Evolutionary conservation across 2,888 invertebrate species (phyloP).

Genomic region (Pseudolycoriella hygida): DNA sequence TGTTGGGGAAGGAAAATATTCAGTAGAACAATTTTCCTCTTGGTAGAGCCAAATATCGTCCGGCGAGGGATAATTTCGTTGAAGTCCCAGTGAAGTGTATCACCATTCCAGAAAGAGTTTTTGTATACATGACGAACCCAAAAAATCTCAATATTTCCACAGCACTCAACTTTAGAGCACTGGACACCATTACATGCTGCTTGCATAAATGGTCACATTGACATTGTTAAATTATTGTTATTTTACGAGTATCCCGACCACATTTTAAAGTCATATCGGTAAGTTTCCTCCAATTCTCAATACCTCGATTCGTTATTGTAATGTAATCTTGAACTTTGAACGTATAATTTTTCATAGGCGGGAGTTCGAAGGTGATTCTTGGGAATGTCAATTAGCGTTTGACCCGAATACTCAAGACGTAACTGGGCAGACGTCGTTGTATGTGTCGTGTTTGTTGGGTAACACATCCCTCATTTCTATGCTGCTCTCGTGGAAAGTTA

Average conservation of each 20-base stretch:
- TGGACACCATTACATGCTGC: slow-evolving; percentile 90
- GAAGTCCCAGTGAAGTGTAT: no score
- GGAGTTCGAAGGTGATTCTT: slow-evolving; percentile 46
- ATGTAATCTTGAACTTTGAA: no score
- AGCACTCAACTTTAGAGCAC: slow-evolving; percentile 76
- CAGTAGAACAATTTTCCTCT: no score
- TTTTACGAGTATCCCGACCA: slow-evolving; percentile 64
- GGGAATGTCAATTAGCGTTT: slow-evolving; percentile 77
- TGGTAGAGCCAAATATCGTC: no score
- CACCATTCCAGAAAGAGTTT: no score
- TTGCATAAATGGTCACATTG: slow-evolving; percentile 69
- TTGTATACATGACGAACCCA: background rate
- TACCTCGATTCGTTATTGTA: background rate
- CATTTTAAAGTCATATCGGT: slow-evolving; percentile 42
- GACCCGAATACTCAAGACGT: slow-evolving; percentile 84
- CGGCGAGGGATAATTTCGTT: no score
- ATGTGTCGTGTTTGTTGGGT: slow-evolving; percentile 73
- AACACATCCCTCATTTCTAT: slow-evolving; percentile 48
- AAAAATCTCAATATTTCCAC: slow-evolving; percentile 14
- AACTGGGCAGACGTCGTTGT: slow-evolving; percentile 78
- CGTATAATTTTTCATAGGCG: no score
- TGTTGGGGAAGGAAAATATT: no score
- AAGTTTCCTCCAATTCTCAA: slow-evolving; percentile 9
- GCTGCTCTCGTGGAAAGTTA: background rate
- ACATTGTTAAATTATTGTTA: slow-evolving; percentile 60